Evolutionary conservation across 1,140 invertebrate genomes (phyloP).

Genomic region (Drosophila watanabei): DNA sequence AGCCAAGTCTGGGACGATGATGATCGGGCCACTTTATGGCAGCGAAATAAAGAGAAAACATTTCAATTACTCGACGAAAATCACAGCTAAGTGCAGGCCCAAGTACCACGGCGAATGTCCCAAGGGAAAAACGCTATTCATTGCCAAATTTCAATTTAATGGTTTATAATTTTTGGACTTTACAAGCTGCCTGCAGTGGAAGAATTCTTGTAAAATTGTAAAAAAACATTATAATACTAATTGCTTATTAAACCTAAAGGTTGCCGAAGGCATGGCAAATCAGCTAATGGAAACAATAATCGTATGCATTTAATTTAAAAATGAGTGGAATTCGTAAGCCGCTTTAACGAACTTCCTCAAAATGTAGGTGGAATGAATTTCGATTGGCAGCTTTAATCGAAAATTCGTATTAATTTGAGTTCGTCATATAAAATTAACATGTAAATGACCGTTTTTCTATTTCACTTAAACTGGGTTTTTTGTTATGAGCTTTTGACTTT

Average conservation of each 20-base stretch:
- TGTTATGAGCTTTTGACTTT: neutral
- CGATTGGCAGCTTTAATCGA: neutral
- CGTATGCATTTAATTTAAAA: constrained; percentile 6
- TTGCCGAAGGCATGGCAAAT: constrained; percentile 8
- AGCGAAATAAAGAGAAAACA: constrained; percentile 13
- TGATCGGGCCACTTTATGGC: constrained; percentile 4
- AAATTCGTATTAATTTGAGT: neutral
- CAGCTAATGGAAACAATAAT: constrained; percentile 3
- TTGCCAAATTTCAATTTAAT: constrained; percentile 1
- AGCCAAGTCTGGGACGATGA: neutral
- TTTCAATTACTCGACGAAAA: constrained; percentile 21
- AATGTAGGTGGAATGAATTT: constrained; percentile 11
- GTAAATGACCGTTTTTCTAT: neutral
- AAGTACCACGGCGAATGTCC: constrained; percentile 6
- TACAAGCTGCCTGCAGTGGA: neutral
- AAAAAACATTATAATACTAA: neutral
- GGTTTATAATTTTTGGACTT: neutral
- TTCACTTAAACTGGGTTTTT: neutral
- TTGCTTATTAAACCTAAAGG: constrained; percentile 9
- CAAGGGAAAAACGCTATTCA: constrained; percentile 4
- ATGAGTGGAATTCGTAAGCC: constrained; percentile 8
- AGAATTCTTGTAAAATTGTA: neutral
- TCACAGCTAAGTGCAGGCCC: neutral
- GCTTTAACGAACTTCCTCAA: constrained; percentile 6
- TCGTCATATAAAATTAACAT: neutral